Conservation (phyloP, 2,113 vertebrate species). For the Myiozetetes cayanensis region DNA sequence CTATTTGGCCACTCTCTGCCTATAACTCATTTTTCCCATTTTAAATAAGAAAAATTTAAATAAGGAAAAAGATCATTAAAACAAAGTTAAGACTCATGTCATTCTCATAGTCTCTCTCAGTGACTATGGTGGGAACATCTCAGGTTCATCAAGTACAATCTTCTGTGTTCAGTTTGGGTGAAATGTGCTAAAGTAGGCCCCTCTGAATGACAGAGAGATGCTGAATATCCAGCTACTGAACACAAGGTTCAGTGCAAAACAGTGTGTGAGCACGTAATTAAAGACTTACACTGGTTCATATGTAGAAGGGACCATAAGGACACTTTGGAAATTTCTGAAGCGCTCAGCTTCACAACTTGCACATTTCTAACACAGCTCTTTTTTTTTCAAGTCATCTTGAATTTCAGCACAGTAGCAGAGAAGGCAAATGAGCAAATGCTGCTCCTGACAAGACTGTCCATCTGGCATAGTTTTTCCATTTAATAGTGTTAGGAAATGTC, state of each 20-base stretch:
- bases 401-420: slow-evolving; percentile 13
- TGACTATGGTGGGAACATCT: not conserved
- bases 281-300: not conserved
- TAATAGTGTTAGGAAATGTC: slow-evolving; percentile 21
- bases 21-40: not conserved
- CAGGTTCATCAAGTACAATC: not conserved
- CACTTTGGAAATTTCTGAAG: not conserved
- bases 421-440: slow-evolving; percentile 60
- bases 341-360: not conserved
- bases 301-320: slow-evolving; percentile 9
- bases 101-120: not conserved
- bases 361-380: not conserved
- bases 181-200: not conserved
- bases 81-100: not conserved
- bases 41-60: not conserved
- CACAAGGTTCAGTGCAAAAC: not conserved
- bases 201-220: not conserved
- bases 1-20: not conserved
- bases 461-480: slow-evolving; percentile 16
- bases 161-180: not conserved
- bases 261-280: not conserved
- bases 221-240: slow-evolving; percentile 4
- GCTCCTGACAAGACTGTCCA: slow-evolving; percentile 29
- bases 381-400: not conserved
- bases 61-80: not conserved